phyloP scores from a whole-genome alignment of 2,888 invertebrate species.

The Lithosia quadra region DNA sequence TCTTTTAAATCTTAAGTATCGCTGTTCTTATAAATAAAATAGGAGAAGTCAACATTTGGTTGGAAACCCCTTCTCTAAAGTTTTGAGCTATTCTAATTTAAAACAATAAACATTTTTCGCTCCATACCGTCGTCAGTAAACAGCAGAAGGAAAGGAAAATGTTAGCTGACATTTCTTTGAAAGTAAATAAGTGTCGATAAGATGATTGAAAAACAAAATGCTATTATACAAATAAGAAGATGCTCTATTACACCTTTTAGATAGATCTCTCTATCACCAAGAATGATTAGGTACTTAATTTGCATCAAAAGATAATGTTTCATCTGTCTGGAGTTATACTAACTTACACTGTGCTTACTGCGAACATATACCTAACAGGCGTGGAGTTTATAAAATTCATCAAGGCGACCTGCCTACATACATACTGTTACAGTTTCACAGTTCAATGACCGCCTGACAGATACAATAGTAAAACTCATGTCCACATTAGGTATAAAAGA shows the following conservation, averaged over 20 bases:
- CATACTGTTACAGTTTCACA: conserved; percentile 31
- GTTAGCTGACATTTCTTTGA: neutral
- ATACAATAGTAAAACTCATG: conserved; percentile 30
- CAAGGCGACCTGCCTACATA: conserved; percentile 26
- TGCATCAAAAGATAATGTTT: conserved; percentile 27
- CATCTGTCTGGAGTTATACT: conserved; percentile 20
- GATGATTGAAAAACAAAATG: conserved; percentile 7
- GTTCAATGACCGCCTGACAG: conserved; percentile 29
- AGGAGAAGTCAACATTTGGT: no score
- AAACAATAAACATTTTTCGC: neutral
- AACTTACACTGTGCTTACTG: conserved; percentile 19
- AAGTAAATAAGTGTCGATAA: neutral
- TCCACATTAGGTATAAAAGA: conserved; percentile 11
- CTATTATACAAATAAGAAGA: conserved; percentile 28
- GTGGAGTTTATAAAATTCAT: conserved; percentile 39
- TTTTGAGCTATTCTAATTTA: no score
- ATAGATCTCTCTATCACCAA: conserved; percentile 20
- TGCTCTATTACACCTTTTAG: conserved; percentile 36
- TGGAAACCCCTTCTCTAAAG: no score
- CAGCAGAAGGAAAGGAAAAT: neutral
- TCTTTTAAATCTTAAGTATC: neutral
- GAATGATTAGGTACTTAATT: conserved; percentile 31
- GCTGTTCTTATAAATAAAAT: neutral
- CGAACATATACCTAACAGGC: conserved; percentile 29
- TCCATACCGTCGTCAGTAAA: neutral